phyloP scores from a whole-genome alignment of 2,888 invertebrate genomes.

The Mantis religiosa region DNA sequence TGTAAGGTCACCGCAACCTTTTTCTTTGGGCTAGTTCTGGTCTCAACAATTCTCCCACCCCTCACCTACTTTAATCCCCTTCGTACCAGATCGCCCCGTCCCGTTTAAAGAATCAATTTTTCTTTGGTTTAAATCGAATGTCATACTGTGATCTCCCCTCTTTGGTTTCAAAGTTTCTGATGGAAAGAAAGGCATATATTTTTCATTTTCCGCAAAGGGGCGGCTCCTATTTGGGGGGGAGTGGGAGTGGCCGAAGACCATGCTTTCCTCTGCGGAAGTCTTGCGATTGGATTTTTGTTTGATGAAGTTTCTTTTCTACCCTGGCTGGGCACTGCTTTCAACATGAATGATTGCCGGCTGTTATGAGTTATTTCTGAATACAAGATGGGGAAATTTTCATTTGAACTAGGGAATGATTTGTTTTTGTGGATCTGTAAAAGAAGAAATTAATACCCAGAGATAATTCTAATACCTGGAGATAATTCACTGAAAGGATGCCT shows the following conservation, averaged over 20 bases:
- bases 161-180: not conserved
- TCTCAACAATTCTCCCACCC: not conserved
- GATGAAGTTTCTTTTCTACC: no score
- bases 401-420: no score
- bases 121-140: not conserved
- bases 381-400: no score
- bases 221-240: not conserved
- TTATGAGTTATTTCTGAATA: no score
- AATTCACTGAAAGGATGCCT: no score
- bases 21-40: not conserved
- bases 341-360: no score
- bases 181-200: not conserved
- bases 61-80: not conserved
- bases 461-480: no score
- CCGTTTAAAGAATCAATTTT: not conserved
- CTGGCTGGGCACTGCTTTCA: no score
- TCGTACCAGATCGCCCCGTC: not conserved
- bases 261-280: not conserved
- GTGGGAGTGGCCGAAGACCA: not conserved
- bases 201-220: not conserved
- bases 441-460: no score
- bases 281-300: not conserved
- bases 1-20: not conserved
- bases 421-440: no score
- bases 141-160: not conserved